Evolutionary conservation across 2,113 vertebrate genomes (phyloP), one percentile per base, ranked within the genome.

Genomic region (Herpetotheres cachinnans): DNA sequence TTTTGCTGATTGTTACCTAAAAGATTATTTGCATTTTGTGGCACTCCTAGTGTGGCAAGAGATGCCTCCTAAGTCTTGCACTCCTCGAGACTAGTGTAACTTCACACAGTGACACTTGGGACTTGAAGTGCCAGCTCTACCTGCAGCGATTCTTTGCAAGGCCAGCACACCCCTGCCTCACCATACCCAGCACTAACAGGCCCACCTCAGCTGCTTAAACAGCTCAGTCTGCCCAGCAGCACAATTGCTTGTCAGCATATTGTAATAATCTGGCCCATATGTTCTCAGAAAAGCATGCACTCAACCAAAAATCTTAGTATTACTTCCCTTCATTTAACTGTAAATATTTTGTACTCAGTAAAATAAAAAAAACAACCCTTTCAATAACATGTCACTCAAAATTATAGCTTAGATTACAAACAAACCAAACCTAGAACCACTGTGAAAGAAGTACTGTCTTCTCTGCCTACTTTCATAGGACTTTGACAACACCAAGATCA

Each of bases 101-200:
- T 44, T 49, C 29, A 36, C 20, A 50, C 17, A 10, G 52, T 4
- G 38, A 18, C 7, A 32, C 32, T 8, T 6, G 13, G 11, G 40
- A n/a, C 27, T 36, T n/a, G 14, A 54, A 30, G 24, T 7, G 7
- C 18, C 27, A 58, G 24, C 38, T 79, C 27, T 17, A 1, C 1
- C 50, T 27, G 26, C 19, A 16, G 44, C 1, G 6, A 47, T 19
- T 44, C 30, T 32, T 27, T 7, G 17, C 11, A 4, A n/a, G 7
- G 24, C 2, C 29, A 8, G 9, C 22, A 17, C 30, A 13, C 15
- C 19, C 32, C 55, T 7, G 0, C 20, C 40, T 7, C 3, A 0
- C 26, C 18, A 10, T 7, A 7, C 5, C 3, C 52, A 77, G 40
- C 40, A 29, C 25, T 56, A 58, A 65, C 46, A 21, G 34, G 8